These are phyloP conservation scores for Heliangelus exortis DNA, from an alignment of 2,797 vertebrate genomes.

Conservation along the genomic window DNA sequence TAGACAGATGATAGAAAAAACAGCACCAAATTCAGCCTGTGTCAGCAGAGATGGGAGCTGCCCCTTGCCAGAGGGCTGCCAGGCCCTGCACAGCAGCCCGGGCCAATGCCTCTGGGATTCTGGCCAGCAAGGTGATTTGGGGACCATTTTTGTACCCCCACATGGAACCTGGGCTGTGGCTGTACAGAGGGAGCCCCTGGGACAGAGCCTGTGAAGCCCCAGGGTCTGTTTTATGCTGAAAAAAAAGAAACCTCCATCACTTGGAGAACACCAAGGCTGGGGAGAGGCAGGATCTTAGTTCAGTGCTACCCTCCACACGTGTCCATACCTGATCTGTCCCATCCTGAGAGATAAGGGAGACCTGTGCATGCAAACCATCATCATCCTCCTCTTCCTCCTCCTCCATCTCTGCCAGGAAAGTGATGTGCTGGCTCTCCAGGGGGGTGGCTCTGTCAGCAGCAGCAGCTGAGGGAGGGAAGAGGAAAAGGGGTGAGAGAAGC, in stretches of 20 bases:
- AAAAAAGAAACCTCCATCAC: not conserved
- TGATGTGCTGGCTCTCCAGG: conserved; percentile 56
- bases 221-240: not conserved
- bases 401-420: conserved; percentile 74
- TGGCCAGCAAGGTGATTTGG: rapidly evolving
- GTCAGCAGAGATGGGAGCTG: conserved; percentile 19
- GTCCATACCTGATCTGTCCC: conserved; percentile 78
- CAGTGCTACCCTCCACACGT: not conserved
- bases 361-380: conserved; percentile 64
- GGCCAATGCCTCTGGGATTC: not conserved
- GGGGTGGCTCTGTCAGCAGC: conserved; percentile 59
- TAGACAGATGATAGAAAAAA: not conserved
- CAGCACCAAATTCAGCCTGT: not conserved
- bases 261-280: not conserved
- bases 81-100: no score
- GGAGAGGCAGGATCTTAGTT: not conserved
- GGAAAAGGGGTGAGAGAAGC: not conserved
- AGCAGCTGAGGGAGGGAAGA: conserved; percentile 62
- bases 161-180: not conserved
- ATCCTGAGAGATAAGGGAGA: conserved; percentile 77
- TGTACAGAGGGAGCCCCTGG: not conserved
- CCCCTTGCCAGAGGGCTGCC: not conserved
- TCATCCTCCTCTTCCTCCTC: conserved; percentile 71
- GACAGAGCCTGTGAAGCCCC: not conserved
- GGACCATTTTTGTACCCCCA: not conserved